Evolutionary conservation across 2,888 invertebrate genomes (phyloP).

Genomic region (Phrixothrix hirtus): DNA sequence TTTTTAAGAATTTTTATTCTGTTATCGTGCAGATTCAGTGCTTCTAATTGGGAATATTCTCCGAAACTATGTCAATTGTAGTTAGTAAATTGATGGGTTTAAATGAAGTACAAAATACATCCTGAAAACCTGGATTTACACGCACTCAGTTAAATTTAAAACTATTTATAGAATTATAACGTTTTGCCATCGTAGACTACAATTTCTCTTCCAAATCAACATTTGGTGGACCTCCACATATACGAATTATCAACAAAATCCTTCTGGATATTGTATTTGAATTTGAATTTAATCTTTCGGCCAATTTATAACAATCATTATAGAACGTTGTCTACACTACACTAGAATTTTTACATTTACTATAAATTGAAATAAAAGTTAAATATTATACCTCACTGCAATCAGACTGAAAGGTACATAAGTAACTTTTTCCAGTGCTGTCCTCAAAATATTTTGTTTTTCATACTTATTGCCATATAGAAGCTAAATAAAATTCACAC

Average conservation of each 20-base stretch:
- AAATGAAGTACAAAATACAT: constrained; percentile 75
- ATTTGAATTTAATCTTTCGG: constrained; percentile 71
- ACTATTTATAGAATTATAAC: constrained; percentile 73
- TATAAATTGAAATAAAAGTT: background rate
- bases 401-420: constrained; percentile 71
- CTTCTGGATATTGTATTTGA: constrained; percentile 73
- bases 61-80: constrained; percentile 78
- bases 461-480: constrained; percentile 76
- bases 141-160: constrained; percentile 81
- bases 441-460: constrained; percentile 67
- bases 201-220: constrained; percentile 73
- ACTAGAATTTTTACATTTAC: constrained; percentile 52
- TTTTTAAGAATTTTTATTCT: constrained; percentile 66
- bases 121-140: constrained; percentile 72
- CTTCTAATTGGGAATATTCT: constrained; percentile 81
- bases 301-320: constrained; percentile 74
- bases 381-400: constrained; percentile 51
- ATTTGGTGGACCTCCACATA: constrained; percentile 65
- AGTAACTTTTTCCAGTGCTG: constrained; percentile 63
- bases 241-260: constrained; percentile 70
- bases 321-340: constrained; percentile 67
- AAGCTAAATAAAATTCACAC: constrained; percentile 51
- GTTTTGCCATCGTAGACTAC: constrained; percentile 77
- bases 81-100: constrained; percentile 72
- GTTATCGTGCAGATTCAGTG: constrained; percentile 81